These are phyloP conservation scores for Rhingia campestris DNA, from an alignment of 2,888 invertebrate species.

Conservation along the genomic window DNA sequence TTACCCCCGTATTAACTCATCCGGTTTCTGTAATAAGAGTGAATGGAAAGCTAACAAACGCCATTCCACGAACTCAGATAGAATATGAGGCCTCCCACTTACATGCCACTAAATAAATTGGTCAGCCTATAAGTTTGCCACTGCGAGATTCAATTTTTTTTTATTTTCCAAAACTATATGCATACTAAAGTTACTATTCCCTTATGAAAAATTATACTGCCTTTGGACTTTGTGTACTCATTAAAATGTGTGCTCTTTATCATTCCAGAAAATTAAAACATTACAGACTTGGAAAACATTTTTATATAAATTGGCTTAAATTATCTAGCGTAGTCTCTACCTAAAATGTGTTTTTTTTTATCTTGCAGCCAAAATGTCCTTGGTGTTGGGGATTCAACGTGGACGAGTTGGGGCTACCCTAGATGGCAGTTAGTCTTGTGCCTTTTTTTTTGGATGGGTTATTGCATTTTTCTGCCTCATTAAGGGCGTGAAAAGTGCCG, in stretches of 20 bases:
- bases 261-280: not conserved
- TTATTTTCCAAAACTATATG: no score
- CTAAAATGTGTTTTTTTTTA: slow-evolving; percentile 37
- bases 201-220: slow-evolving; percentile 31
- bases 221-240: slow-evolving; percentile 21
- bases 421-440: slow-evolving; percentile 93
- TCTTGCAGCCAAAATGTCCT: slow-evolving; percentile 89
- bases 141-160: no score
- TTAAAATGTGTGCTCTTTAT: slow-evolving; percentile 6
- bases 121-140: no score
- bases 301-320: slow-evolving; percentile 40
- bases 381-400: slow-evolving; percentile 87
- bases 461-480: slow-evolving; percentile 94
- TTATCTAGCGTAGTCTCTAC: not conserved
- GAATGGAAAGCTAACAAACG: no score
- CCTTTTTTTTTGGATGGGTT: slow-evolving; percentile 90
- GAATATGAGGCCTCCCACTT: no score
- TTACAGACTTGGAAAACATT: slow-evolving; percentile 12
- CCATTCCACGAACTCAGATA: no score
- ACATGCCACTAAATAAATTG: no score
- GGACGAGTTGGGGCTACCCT: slow-evolving; percentile 89
- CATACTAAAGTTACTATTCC: no score
- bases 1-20: no score
- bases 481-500: slow-evolving; percentile 94
- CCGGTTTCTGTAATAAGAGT: no score